Evolutionary conservation across 2,888 invertebrate genomes (phyloP), one percentile per base, ranked within the genome.

Genomic region (Calliopum simillimum): DNA sequence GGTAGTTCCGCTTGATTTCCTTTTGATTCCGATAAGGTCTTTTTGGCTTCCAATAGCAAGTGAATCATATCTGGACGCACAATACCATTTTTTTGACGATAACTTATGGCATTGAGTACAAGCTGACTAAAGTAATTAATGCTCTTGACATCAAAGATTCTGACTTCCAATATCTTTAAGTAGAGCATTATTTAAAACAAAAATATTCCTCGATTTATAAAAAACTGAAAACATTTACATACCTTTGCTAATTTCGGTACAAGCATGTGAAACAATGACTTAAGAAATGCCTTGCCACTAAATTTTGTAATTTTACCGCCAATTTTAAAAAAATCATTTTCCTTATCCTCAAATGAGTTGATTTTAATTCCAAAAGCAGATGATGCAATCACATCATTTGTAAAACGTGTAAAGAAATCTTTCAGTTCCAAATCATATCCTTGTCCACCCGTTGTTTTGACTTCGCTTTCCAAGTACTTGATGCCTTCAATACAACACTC

Each of bases 1-100:
- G 72, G 77, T 68, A 81, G 8, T 33, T 33, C 33, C 33, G 33
- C 33, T 33, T 33, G 33, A 4, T 33, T 33, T 33, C 8, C 33
- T 19, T 44, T 66, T 51, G 72, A 71, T 16, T 66, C 55, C 1
- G 73, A 70, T 6, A 46, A 51, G 61, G 69, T 69, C 8, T 63
- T 74, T 13, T 25, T 56, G 0, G 88, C 87, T 75, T 88, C 87
- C 86, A 89, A 86, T 4, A 90, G 79, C 14, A 89, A 77, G 72
- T 89, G 86, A 12, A 90, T 88, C 88, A 90, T 87, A 75, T 90
- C 90, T 3, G 87, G 88, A 6, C 90, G 84, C 4, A 87, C 55
- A n/a, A 89, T 88, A 14, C 87, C 82, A 6, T 87, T 78, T 21
- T 81, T 77, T 66, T 86, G 82, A 1, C 89, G 84, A 21, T 87